Evolutionary conservation across 2,797 vertebrate species (phyloP).

Genomic region (Acestrorhynchus altus): DNA sequence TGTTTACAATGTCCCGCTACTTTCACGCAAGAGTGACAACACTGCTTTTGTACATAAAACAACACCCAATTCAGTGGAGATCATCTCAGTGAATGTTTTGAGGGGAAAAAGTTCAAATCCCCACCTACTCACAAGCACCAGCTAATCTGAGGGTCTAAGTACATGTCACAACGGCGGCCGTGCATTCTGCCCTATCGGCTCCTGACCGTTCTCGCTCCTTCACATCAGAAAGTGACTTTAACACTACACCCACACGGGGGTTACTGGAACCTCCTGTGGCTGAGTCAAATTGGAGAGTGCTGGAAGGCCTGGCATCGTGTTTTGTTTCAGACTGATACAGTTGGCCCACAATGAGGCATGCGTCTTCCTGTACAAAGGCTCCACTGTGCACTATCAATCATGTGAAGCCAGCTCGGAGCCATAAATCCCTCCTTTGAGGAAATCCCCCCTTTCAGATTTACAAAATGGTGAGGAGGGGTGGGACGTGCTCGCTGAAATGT

Average conservation of each 20-base stretch:
- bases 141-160: slow-evolving; percentile 82
- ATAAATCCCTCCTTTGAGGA: slow-evolving; percentile 78
- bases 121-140: slow-evolving; percentile 30
- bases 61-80: slow-evolving; percentile 31
- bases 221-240: slow-evolving; percentile 84
- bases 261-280: slow-evolving; percentile 80
- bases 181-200: slow-evolving; percentile 81
- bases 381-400: slow-evolving; percentile 82
- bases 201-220: slow-evolving; percentile 74
- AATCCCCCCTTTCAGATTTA: slow-evolving; percentile 71
- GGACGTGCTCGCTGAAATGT: slow-evolving; percentile 45
- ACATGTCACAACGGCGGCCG: slow-evolving; percentile 80
- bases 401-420: slow-evolving; percentile 74
- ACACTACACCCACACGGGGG: slow-evolving; percentile 85
- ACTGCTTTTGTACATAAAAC: slow-evolving; percentile 31
- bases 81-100: not conserved
- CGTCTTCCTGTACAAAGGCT: slow-evolving; percentile 81
- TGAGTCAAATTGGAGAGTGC: slow-evolving; percentile 68
- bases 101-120: slow-evolving; percentile 1
- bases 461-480: slow-evolving; percentile 54
- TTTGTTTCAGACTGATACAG: slow-evolving; percentile 79
- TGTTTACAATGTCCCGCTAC: not conserved
- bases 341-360: slow-evolving; percentile 79
- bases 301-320: slow-evolving; percentile 74
- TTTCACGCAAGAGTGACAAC: slow-evolving; percentile 26